These are phyloP conservation scores for Siderastrea siderea DNA, from an alignment of 92 coral and sea anemone genomes.

Conservation along the genomic window DNA sequence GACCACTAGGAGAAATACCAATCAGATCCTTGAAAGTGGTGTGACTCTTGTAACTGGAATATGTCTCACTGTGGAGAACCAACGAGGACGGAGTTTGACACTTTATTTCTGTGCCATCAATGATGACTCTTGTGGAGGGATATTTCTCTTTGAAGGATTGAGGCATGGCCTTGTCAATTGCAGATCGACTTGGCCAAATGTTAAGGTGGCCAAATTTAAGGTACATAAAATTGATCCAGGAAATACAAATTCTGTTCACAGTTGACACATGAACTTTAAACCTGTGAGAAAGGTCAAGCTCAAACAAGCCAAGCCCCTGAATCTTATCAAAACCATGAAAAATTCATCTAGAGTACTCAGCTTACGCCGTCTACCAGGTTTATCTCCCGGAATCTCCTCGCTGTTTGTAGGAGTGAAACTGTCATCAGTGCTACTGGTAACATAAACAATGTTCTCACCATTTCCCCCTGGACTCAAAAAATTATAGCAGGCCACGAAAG, in stretches of 20 bases:
- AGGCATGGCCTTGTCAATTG: slow-evolving; percentile 58
- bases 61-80: slow-evolving; percentile 59
- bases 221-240: slow-evolving; percentile 56
- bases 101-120: slow-evolving; percentile 77
- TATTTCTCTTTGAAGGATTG: slow-evolving; percentile 40
- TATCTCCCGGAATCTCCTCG: no score
- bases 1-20: no score
- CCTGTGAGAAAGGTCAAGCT: not conserved
- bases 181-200: slow-evolving; percentile 62
- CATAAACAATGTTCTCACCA: no score
- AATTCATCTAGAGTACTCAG: slow-evolving; percentile 19
- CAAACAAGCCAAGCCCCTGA: slow-evolving; percentile 54
- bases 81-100: slow-evolving; percentile 66
- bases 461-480: no score
- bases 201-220: slow-evolving; percentile 40
- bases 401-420: no score
- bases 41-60: slow-evolving; percentile 56
- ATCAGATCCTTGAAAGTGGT: slow-evolving; percentile 48
- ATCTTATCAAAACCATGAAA: slow-evolving; percentile 13
- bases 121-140: slow-evolving; percentile 63
- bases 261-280: slow-evolving; percentile 43
- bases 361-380: no score
- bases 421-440: no score
- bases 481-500: no score
- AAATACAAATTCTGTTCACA: slow-evolving; percentile 46